These are phyloP conservation scores for Paramisgurnus dabryanus DNA, from an alignment of 2,113 vertebrate genomes.

Conservation along the genomic window DNA sequence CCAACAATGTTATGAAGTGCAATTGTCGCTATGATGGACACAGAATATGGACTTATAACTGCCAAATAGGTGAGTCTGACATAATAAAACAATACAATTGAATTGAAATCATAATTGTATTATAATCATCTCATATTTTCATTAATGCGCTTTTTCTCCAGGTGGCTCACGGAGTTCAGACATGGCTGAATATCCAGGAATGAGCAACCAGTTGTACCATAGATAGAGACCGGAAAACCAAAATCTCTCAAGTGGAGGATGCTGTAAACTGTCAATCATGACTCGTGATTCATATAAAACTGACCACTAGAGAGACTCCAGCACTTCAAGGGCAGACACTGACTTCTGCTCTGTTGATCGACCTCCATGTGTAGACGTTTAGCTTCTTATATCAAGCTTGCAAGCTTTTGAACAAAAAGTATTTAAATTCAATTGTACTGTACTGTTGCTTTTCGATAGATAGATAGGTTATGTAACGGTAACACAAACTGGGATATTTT, in stretches of 20 bases:
- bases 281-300: conserved; percentile 43
- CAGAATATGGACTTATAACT: conserved; percentile 94
- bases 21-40: conserved; percentile 85
- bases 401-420: not conserved
- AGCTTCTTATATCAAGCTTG: not conserved
- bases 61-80: conserved; percentile 85
- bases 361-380: not conserved
- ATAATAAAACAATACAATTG: not conserved
- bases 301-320: conserved; percentile 73
- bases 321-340: not conserved
- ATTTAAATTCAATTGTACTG: conserved; percentile 31
- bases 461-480: not conserved
- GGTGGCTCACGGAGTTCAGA: conserved; percentile 89
- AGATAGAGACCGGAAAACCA: conserved; percentile 69
- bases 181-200: conserved; percentile 77
- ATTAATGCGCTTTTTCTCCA: conserved; percentile 54
- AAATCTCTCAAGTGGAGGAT: conserved; percentile 28
- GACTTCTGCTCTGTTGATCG: not conserved
- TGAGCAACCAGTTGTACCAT: conserved; percentile 83
- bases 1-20: conserved; percentile 94
- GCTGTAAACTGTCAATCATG: conserved; percentile 2
- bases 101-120: too few relatives aligned
- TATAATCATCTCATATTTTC: too few relatives aligned
- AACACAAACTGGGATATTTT: conserved; percentile 5
- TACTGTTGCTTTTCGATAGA: conserved; percentile 15